phyloP scores from a whole-genome alignment of 2,888 invertebrate genomes.

The Lasioglossum calceatum region DNA sequence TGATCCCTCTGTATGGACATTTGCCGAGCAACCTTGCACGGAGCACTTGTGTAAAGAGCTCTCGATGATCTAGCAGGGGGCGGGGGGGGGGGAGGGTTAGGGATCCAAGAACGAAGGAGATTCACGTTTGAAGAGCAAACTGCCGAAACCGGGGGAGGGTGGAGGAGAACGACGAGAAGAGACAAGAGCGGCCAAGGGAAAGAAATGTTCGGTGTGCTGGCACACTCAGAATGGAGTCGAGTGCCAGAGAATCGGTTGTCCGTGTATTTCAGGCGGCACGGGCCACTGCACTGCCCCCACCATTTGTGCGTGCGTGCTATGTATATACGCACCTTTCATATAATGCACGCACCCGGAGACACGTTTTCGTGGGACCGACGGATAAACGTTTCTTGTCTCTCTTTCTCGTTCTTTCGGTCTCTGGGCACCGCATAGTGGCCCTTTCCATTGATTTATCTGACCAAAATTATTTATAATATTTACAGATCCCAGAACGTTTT shows the following conservation, averaged over 20 bases:
- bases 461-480: too few relatives aligned
- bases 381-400: constrained; percentile 41
- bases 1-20: neutral
- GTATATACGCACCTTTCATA: constrained; percentile 64
- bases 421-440: too few relatives aligned
- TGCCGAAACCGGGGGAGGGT: constrained; percentile 16
- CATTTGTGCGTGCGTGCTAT: constrained; percentile 57
- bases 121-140: constrained; percentile 40
- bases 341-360: constrained; percentile 55
- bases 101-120: neutral
- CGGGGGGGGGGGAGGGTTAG: neutral
- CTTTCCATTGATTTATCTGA: too few relatives aligned
- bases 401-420: neutral
- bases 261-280: constrained; percentile 74
- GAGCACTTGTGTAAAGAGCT: neutral
- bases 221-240: constrained; percentile 66
- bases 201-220: constrained; percentile 51
- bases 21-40: neutral
- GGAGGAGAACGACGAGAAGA: neutral
- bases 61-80: neutral
- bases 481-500: too few relatives aligned
- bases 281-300: constrained; percentile 73
- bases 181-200: constrained; percentile 6
- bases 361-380: constrained; percentile 54
- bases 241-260: constrained; percentile 67